phyloP scores from a whole-genome alignment of 2,113 vertebrate species.

The Xiphias gladius region DNA sequence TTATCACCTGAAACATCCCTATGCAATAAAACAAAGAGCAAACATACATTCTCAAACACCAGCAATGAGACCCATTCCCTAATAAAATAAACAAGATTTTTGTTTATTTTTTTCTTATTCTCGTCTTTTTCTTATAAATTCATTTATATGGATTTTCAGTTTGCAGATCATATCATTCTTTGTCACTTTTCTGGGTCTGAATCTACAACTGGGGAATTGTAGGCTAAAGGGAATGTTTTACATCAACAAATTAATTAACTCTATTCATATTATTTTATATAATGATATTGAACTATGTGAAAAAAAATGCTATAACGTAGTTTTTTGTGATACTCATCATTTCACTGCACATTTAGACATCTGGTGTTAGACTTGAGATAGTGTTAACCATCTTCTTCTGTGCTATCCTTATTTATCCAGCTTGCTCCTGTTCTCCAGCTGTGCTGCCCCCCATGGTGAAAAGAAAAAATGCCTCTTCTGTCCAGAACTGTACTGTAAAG shows the following conservation, averaged over 20 bases:
- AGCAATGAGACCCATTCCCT: too few relatives aligned
- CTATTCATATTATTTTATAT: too few relatives aligned
- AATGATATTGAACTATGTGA: too few relatives aligned
- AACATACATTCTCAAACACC: not conserved
- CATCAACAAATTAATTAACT: not conserved
- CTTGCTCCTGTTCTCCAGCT: slow-evolving; percentile 14
- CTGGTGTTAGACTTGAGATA: not conserved
- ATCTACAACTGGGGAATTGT: too few relatives aligned
- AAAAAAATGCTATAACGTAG: too few relatives aligned
- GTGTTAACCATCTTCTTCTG: slow-evolving; percentile 18
- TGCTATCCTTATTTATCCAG: not conserved
- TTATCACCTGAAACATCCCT: too few relatives aligned
- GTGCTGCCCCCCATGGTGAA: slow-evolving; percentile 31
- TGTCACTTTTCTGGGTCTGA: too few relatives aligned
- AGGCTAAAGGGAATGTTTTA: too few relatives aligned
- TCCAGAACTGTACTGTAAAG: not conserved
- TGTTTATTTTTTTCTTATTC: not conserved
- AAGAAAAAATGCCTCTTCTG: not conserved
- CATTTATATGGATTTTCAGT: too few relatives aligned
- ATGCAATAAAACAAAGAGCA: not conserved
- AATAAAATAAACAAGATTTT: too few relatives aligned
- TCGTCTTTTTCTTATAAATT: not conserved
- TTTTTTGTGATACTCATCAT: too few relatives aligned
- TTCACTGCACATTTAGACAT: not conserved
- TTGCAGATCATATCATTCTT: too few relatives aligned